A percentile compares a stretch with the other conserved stretches of the same genome.
Evolutionary conservation across 1,140 invertebrate species (phyloP).

Genomic region (Tachypleus tridentatus): DNA sequence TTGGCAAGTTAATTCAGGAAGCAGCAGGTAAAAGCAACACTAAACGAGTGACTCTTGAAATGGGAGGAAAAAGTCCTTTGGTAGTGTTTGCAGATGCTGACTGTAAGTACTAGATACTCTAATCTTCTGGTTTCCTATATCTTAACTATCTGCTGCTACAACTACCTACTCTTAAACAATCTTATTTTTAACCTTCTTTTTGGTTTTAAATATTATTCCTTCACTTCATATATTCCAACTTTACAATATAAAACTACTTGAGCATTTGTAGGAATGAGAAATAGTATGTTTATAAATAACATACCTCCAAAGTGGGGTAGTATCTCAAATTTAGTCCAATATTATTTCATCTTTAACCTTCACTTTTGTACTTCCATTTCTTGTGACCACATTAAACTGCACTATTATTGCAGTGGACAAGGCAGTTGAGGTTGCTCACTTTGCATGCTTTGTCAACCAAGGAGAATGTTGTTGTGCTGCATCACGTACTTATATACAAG

Average conservation of each 20-base stretch:
- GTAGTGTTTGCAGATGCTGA: conserved; percentile 44
- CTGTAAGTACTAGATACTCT: conserved; percentile 7
- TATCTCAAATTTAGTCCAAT: too few relatives aligned
- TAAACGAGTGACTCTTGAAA: conserved; percentile 45
- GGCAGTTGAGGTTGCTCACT: conserved; percentile 30
- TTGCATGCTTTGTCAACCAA: conserved; percentile 40
- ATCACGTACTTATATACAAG: conserved; percentile 71
- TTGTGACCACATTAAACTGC: neutral
- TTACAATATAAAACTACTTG: too few relatives aligned
- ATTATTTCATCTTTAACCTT: too few relatives aligned
- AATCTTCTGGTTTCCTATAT: neutral
- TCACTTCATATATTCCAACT: too few relatives aligned
- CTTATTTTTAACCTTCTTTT: too few relatives aligned
- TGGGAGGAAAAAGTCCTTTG: conserved; percentile 46
- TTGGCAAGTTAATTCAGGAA: conserved; percentile 58
- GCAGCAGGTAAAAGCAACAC: conserved; percentile 34
- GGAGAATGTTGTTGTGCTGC: conserved; percentile 69
- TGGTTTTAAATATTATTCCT: too few relatives aligned
- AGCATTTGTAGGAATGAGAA: too few relatives aligned
- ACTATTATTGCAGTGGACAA: conserved; percentile 37
- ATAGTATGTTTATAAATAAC: too few relatives aligned
- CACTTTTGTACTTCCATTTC: too few relatives aligned
- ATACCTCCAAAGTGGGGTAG: too few relatives aligned
- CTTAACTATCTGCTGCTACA: neutral
- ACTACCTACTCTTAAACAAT: too few relatives aligned